phyloP scores from a whole-genome alignment of 2,113 vertebrate species.

The Promerops cafer region DNA sequence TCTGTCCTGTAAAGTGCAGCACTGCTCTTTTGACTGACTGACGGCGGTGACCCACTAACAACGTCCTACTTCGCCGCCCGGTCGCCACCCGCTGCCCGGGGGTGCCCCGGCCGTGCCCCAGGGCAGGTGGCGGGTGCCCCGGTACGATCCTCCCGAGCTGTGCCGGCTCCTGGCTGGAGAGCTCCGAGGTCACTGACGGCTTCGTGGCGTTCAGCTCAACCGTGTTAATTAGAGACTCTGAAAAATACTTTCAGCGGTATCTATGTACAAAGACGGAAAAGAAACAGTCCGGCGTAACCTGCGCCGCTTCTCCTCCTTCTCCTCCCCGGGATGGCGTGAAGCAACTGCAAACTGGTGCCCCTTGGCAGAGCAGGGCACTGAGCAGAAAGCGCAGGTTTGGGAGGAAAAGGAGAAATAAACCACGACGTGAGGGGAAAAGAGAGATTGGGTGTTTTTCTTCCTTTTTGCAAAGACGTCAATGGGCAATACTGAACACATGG shows the following conservation, averaged over 20 bases:
- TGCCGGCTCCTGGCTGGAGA: neutral
- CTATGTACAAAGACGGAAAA: neutral
- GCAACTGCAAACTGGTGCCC: neutral
- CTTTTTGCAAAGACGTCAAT: neutral
- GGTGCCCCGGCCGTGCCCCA: neutral
- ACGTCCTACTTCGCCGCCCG: constrained; percentile 23
- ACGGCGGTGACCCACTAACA: constrained; percentile 47
- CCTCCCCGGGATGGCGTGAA: neutral
- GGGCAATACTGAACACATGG: neutral
- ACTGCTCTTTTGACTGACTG: constrained; percentile 71
- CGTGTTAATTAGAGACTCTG: constrained; percentile 13
- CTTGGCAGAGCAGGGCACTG: neutral
- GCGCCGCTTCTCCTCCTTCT: neutral
- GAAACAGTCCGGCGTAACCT: neutral
- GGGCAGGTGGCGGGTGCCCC: neutral
- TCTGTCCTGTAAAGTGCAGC: constrained; percentile 71
- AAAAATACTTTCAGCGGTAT: constrained; percentile 18
- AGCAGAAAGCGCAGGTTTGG: neutral
- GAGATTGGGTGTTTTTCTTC: neutral
- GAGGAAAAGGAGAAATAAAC: neutral
- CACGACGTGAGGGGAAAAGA: neutral
- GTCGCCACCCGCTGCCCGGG: neutral
- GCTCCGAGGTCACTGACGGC: neutral
- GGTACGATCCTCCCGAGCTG: neutral
- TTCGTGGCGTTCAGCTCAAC: neutral